These are phyloP conservation scores for Athene noctua DNA, from an alignment of 2,113 vertebrate species.

Conservation along the genomic window DNA sequence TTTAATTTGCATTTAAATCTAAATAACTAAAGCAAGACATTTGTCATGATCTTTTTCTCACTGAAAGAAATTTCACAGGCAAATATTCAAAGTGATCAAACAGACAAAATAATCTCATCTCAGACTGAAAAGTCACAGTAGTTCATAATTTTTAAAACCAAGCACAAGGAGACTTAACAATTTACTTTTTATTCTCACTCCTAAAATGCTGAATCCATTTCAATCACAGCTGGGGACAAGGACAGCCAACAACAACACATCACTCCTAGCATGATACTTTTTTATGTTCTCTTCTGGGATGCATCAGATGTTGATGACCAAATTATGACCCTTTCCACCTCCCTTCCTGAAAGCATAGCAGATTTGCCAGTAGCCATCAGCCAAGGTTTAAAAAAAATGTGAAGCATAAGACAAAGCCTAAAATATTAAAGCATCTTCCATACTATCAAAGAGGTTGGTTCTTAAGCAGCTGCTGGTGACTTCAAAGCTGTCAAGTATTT, in stretches of 20 bases:
- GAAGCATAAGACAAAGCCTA: not conserved
- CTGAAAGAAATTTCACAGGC: not conserved
- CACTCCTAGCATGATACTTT: constrained; percentile 12
- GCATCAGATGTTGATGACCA: constrained; percentile 44
- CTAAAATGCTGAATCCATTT: constrained; percentile 33
- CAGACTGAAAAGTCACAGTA: not conserved
- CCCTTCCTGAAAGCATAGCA: constrained; percentile 15
- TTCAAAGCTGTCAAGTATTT: not conserved
- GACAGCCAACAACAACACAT: constrained; percentile 52
- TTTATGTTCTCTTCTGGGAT: constrained; percentile 46
- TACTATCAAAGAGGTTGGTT: not conserved
- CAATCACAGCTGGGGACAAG: constrained; percentile 8
- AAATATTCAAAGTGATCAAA: not conserved
- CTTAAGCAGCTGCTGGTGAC: not conserved
- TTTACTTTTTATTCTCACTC: constrained; percentile 21
- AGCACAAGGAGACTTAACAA: not conserved
- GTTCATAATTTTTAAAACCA: not conserved
- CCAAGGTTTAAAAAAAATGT: not conserved
- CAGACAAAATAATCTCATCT: not conserved
- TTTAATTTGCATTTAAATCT: not conserved
- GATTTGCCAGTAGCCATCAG: not conserved
- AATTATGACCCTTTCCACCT: constrained; percentile 46
- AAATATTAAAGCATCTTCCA: not conserved
- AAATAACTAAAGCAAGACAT: not conserved
- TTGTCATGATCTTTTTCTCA: not conserved